phyloP scores from a whole-genome alignment of 64 coral and sea anemone genomes.

The Exaiptasia diaphana region DNA sequence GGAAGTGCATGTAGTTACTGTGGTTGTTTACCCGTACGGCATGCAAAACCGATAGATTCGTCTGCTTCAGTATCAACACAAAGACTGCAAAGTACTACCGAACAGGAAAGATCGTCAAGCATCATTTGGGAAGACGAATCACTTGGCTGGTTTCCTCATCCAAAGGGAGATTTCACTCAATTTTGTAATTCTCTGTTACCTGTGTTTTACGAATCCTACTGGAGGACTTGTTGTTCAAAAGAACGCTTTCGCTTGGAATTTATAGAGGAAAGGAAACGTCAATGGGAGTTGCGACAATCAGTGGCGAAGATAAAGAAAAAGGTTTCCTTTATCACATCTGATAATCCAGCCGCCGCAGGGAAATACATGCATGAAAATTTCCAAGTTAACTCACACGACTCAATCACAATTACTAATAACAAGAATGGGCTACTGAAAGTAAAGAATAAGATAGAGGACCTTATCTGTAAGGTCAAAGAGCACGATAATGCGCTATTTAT shows the following conservation, averaged over 20 bases:
- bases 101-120: too few species aligned
- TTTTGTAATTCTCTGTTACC: slow-evolving; percentile 13
- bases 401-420: slow-evolving; percentile 1
- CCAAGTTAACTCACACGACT: slow-evolving; percentile 18
- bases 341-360: slow-evolving; percentile 27
- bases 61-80: too few species aligned
- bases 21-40: too few species aligned
- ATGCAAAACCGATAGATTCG: too few species aligned
- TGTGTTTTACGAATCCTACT: neutral
- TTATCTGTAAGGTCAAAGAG: slow-evolving; percentile 12
- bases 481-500: slow-evolving; percentile 48
- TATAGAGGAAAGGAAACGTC: too few species aligned
- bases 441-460: slow-evolving; percentile 12
- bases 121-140: slow-evolving; percentile 36
- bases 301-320: too few species aligned
- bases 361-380: slow-evolving; percentile 36
- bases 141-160: slow-evolving; percentile 43
- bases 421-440: slow-evolving; percentile 14
- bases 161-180: slow-evolving; percentile 34
- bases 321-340: too few species aligned
- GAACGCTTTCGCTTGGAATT: too few species aligned
- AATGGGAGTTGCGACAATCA: too few species aligned
- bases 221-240: slow-evolving; percentile 7
- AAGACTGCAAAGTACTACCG: too few species aligned
- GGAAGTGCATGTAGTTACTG: too few species aligned